Base-by-base conservation (phyloP, 2,888 invertebrate genomes). In the Orgyia antiqua region DNA sequence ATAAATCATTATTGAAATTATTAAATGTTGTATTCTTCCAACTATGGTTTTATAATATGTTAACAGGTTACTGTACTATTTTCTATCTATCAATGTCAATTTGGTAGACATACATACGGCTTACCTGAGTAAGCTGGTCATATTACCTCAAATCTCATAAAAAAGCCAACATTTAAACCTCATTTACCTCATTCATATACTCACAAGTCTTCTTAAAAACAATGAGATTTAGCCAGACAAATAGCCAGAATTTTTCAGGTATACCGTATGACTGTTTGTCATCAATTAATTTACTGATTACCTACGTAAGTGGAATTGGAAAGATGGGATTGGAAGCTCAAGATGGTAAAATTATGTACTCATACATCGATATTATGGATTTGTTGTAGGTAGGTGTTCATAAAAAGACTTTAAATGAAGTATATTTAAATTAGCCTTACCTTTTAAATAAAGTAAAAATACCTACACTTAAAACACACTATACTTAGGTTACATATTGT, bases 1-100 rank as follows among this genome's bases (percentile, higher is more conserved):
- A 78, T 77, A 65, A 83, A 82, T 79, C 84, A 84, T 84, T 84
- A 86, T 84, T 78, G 65, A 86, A 84, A 84, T 82, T 84, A 84
- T 75, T 79, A 69, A 78, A 76, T 79, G 77, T 76, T 74, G 77
- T 80, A 73, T 78, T 76, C 59, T 76, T 77, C 65, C 58, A 45
- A 52, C 44, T 54, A 51, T 53, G 49, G 44, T 36, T 50, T 35
- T n/a, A n/a, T n/a, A n/a, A n/a, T 19, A 17, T 20, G 31, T 31
- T 36, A n/a, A n/a, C n/a, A n/a, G n/a, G n/a, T n/a, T n/a, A n/a
- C n/a, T n/a, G n/a, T n/a, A n/a, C n/a, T n/a, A n/a, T n/a, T n/a
- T n/a, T n/a, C n/a, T n/a, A n/a, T n/a, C n/a, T 9, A 27, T 31
- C 6, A 33, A 27, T 52, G 38, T 47, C 30, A 23, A 26, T 21